Evolutionary conservation across 2,888 invertebrate genomes (phyloP).

Genomic region (Pseudoips prasinana): DNA sequence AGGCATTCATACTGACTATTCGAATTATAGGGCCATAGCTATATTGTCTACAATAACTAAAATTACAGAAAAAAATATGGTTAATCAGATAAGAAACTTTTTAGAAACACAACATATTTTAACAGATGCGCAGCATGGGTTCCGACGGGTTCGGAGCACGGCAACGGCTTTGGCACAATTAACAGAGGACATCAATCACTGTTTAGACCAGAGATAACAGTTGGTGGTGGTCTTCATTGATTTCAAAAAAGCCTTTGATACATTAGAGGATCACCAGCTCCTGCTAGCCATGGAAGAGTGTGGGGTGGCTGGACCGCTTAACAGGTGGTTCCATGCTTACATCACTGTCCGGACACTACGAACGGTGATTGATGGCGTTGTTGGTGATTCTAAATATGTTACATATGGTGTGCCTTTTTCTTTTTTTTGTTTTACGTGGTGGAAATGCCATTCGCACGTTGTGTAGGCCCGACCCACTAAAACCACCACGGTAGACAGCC

Average conservation of each 20-base stretch:
- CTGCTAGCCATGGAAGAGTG: slow-evolving; percentile 4
- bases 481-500: too few relatives aligned
- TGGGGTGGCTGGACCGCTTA: slow-evolving; percentile 1
- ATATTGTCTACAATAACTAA: background rate
- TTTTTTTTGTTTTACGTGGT: too few relatives aligned
- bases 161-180: background rate
- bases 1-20: background rate
- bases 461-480: too few relatives aligned
- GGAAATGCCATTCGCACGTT: too few relatives aligned
- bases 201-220: background rate
- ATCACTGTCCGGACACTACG: background rate
- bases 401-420: slow-evolving; percentile 1
- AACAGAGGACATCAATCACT: slow-evolving; percentile 1
- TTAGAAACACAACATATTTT: slow-evolving; percentile 4
- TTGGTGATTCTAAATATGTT: background rate
- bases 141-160: background rate
- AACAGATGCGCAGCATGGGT: slow-evolving; percentile 2
- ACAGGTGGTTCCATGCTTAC: background rate
- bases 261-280: too few relatives aligned
- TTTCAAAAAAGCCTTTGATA: slow-evolving; percentile 5
- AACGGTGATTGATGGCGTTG: background rate
- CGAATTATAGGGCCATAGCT: slow-evolving; percentile 1
- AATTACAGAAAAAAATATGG: slow-evolving; percentile 2
- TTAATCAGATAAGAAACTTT: background rate
- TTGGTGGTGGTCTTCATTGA: background rate